Base-by-base conservation (phyloP, 2,113 vertebrate species). In the Clinocottus analis region DNA sequence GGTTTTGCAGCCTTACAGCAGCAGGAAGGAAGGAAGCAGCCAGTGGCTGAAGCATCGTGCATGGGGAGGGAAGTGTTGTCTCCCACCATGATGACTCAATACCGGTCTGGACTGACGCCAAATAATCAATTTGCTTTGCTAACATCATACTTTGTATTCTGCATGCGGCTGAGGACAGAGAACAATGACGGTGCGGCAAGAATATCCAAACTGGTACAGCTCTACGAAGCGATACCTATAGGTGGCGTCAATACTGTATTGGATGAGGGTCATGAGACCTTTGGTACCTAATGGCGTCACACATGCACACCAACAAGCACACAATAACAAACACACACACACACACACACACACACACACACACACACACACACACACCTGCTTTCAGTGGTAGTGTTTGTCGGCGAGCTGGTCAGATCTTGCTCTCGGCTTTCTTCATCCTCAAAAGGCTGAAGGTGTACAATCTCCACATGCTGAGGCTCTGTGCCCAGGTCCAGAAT, bases 301-400 rank as follows among this genome's bases (percentile, higher is more conserved):
- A n/a, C n/a, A n/a, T n/a, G n/a, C n/a, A n/a, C n/a, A n/a, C n/a
- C n/a, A n/a, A n/a, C n/a, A n/a, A n/a, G n/a, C n/a, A n/a, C n/a
- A n/a, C n/a, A n/a, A n/a, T n/a, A n/a, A n/a, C n/a, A n/a, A n/a
- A n/a, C n/a, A n/a, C 29, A 63, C 37, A n/a, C 16, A 43, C 45
- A n/a, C 21, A 37, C 19, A 31, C 41, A 41, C 55, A 73, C 72
- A 51, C 12, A 25, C 60, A 59, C 58, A 86, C 75, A 49, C 43
- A 21, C 58, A 61, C 62, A 55, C 5, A 13, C 16, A 21, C 27
- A 23, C 14, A 29, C 43, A 21, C 25, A 74, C 93, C 93, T 93
- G 86, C 88, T 90, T 63, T 94, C 90, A 5, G 87, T 87, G 41
- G 87, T 83, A 33, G 79, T 86, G 13, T 88, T 89, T 25, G 83